These are phyloP conservation scores for Phainopepla nitens DNA, from an alignment of 2,113 vertebrate species.

Conservation along the genomic window DNA sequence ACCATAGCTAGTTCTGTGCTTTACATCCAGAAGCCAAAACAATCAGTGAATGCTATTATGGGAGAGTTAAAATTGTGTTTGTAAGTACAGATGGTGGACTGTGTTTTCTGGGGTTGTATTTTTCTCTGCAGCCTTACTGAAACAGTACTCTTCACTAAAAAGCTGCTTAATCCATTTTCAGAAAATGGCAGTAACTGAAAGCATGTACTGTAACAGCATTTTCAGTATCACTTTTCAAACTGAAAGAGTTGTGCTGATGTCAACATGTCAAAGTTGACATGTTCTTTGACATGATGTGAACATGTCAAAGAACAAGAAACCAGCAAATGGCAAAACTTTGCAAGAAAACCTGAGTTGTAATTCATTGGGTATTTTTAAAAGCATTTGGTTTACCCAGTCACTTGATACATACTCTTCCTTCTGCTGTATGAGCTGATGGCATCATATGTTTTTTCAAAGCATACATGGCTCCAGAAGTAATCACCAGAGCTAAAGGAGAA, in stretches of 20 bases:
- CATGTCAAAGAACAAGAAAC: not conserved
- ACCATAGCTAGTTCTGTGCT: not conserved
- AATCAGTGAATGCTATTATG: not conserved
- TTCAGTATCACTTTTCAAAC: not conserved
- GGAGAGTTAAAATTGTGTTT: not conserved
- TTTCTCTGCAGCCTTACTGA: not conserved
- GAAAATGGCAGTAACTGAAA: not conserved
- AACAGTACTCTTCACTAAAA: not conserved
- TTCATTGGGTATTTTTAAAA: not conserved
- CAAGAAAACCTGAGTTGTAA: not conserved
- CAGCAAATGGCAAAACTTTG: not conserved
- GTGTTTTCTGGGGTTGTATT: not conserved
- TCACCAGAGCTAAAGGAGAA: constrained; percentile 96
- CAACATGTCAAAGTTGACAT: no score
- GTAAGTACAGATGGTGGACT: not conserved
- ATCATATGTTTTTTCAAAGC: constrained; percentile 71
- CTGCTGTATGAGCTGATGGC: not conserved
- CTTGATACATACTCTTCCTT: not conserved
- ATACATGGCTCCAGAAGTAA: constrained; percentile 99
- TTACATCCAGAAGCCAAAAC: not conserved
- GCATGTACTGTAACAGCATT: not conserved
- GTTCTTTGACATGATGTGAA: no score
- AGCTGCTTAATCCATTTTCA: not conserved
- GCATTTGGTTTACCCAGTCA: not conserved
- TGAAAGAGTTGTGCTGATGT: not conserved